Base-by-base conservation (phyloP, 2,113 vertebrate genomes). In the Variabilichromis moorii region DNA sequence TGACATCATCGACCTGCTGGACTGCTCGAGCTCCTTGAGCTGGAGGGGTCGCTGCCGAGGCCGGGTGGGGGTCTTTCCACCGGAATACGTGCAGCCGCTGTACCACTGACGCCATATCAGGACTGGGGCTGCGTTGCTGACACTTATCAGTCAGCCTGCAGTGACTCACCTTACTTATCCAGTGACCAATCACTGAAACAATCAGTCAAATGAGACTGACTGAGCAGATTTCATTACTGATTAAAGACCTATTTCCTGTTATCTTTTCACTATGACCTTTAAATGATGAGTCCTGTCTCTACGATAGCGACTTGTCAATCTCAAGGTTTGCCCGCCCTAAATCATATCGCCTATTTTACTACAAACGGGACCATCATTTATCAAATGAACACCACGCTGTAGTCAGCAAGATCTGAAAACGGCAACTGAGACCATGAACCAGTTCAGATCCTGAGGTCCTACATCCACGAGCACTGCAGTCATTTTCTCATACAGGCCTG, bases 1-100 rank as follows among this genome's bases (percentile, higher is more conserved):
- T 1, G 98, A 98, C 88, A 91, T 98, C 95, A 97, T 98, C 0
- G 97, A 98, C 91, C 96, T 98, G 31, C 94, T 98, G 91, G 97
- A 96, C 88, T 96, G 93, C 88, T 96, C 96, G 0, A 94, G 97
- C 53, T 93, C 97, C 1, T 88, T 94, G 91, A 97, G 96, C 96
- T 99, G 98, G 98, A 97, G 93, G 33, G 98, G 98, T 8, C 96
- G 93, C 89, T 95, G 97, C 24, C 95, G 91, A 0, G 97, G 97
- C 10, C 94, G 95, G 0, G 63, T 96, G 0, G 98, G 98, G 45
- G 84, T 98, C 88, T 99, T 99, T 80, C 98, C 98, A 0, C 93
- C 96, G 4, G 97, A 96, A 84, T 97, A 96, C 1, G 97, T 98
- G 26, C 97, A 97, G 12, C 96, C 96, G 1, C 80, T 98, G 63